These are phyloP conservation scores for Crotalus tigris DNA, from an alignment of 2,113 vertebrate genomes.

Conservation along the genomic window DNA sequence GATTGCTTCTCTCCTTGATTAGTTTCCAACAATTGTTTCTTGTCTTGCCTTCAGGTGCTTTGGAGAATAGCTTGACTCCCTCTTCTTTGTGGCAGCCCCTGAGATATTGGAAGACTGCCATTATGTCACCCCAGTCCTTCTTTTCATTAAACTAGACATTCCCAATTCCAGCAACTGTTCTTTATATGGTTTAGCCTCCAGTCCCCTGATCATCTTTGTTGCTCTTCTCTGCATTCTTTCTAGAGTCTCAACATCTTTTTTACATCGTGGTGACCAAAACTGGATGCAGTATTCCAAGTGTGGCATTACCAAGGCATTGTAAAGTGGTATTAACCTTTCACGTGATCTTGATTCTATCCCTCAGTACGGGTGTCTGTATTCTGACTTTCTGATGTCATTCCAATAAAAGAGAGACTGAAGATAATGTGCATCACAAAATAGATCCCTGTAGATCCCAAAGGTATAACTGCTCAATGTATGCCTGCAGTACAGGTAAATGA, in stretches of 20 bases:
- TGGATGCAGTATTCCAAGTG: no score
- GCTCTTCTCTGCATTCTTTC: not conserved
- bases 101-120: not conserved
- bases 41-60: no score
- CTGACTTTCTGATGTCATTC: not conserved
- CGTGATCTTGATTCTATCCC: no score
- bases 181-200: not conserved
- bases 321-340: no score
- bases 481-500: constrained; percentile 27
- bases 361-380: no score
- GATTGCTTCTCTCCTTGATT: no score
- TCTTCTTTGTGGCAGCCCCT: no score
- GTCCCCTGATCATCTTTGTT: not conserved
- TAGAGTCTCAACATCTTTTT: not conserved
- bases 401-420: not conserved
- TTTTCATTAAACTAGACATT: not conserved
- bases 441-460: constrained; percentile 34
- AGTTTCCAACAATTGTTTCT: no score
- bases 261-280: no score
- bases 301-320: no score
- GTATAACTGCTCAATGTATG: constrained; percentile 31
- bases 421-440: not conserved
- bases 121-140: not conserved
- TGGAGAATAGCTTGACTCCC: no score
- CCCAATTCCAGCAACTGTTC: not conserved